These are phyloP conservation scores for Palythoa heliodiscus DNA, from an alignment of 92 coral and sea anemone species.

Conservation along the genomic window DNA sequence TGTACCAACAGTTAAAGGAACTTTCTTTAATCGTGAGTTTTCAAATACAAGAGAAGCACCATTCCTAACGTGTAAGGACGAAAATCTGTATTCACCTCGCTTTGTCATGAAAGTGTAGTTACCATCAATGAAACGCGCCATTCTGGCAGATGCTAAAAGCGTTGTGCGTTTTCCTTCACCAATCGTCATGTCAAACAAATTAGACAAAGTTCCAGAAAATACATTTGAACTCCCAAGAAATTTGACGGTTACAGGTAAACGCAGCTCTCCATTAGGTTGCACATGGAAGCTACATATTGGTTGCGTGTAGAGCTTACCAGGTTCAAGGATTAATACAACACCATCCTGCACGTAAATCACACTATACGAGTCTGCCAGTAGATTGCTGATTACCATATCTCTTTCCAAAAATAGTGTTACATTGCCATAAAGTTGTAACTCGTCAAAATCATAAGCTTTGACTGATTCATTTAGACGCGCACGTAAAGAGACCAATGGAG, in stretches of 20 bases:
- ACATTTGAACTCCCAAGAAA: conserved; percentile 62
- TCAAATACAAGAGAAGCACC: conserved; percentile 60
- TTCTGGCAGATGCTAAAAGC: conserved; percentile 62
- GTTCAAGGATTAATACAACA: conserved; percentile 53
- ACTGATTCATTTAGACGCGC: conserved; percentile 55
- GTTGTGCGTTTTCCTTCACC: conserved; percentile 60
- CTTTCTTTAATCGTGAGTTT: conserved; percentile 53
- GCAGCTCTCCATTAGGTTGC: conserved; percentile 59
- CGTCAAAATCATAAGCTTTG: conserved; percentile 41
- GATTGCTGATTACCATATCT: conserved; percentile 49
- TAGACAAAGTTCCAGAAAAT: conserved; percentile 69
- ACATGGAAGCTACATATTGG: conserved; percentile 69
- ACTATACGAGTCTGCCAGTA: conserved; percentile 53
- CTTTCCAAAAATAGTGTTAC: conserved; percentile 44
- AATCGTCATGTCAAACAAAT: conserved; percentile 61
- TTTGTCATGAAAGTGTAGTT: conserved; percentile 69
- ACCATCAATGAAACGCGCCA: conserved; percentile 70
- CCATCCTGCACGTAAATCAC: conserved; percentile 54
- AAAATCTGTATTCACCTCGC: conserved; percentile 72
- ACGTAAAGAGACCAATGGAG: conserved; percentile 32
- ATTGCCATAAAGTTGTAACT: conserved; percentile 52
- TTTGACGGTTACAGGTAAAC: conserved; percentile 62
- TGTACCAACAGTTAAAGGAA: conserved; percentile 59
- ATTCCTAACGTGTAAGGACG: conserved; percentile 61
- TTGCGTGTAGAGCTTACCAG: conserved; percentile 19